These are phyloP conservation scores for Henricia sp. DNA, from an alignment of 53 echinoderm and acorn worm species.

Conservation along the genomic window DNA sequence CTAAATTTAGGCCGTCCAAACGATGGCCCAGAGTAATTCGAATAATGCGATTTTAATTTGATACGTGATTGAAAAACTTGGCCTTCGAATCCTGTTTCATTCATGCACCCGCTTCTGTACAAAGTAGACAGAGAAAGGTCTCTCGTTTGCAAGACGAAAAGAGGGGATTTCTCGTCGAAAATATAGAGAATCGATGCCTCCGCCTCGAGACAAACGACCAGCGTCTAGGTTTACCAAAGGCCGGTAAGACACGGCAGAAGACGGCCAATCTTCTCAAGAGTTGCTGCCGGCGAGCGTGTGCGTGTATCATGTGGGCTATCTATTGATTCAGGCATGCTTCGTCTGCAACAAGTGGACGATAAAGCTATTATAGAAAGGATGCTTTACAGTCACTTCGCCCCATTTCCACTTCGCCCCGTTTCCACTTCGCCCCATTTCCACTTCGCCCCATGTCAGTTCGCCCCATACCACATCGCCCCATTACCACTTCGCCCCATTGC, in stretches of 20 bases:
- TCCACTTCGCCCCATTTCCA: too few relatives aligned
- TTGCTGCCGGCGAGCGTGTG: conserved; percentile 37
- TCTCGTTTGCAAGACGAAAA: not conserved
- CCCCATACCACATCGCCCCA: too few relatives aligned
- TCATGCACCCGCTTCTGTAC: too few relatives aligned
- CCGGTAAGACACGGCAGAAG: not conserved
- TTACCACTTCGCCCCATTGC: too few relatives aligned
- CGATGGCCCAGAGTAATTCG: too few relatives aligned
- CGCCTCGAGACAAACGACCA: not conserved
- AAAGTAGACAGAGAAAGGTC: not conserved
- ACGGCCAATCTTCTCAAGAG: not conserved
- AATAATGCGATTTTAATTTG: not conserved
- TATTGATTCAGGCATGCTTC: not conserved
- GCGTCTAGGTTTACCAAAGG: not conserved
- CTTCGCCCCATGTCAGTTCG: too few relatives aligned
- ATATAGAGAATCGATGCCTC: conserved; percentile 21
- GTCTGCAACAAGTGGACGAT: too few relatives aligned
- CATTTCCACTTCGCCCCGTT: too few relatives aligned
- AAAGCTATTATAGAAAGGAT: too few relatives aligned
- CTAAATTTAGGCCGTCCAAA: too few relatives aligned
- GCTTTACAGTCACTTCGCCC: too few relatives aligned
- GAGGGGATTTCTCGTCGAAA: conserved; percentile 12
- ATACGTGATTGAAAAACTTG: not conserved
- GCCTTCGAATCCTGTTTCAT: too few relatives aligned
- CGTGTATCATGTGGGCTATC: conserved; percentile 42